Base-by-base conservation (phyloP, 2,113 vertebrate genomes). In the Semicossyphus pulcher region DNA sequence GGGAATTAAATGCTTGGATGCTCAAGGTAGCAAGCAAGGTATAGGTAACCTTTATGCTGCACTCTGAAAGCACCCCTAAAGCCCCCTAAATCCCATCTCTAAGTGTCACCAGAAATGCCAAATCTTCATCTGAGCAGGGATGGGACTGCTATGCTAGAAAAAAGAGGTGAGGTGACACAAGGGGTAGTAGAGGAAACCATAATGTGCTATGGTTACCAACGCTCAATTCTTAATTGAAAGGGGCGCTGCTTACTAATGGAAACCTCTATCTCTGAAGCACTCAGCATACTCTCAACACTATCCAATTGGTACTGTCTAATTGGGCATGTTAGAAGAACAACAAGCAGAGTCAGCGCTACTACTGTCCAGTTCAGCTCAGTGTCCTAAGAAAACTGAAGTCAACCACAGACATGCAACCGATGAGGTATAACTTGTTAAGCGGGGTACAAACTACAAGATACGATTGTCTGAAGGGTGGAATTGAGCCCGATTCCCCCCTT, bases 181-280 rank as follows among this genome's bases (percentile, higher is more conserved):
- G 54, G 28, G 25, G 59, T 29, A 41, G 18, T 45, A 77, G 29
- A 72, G 31, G 16, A 20, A 70, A 71, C 68, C 49, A 64, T 20
- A 57, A 52, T 60, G 78, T 62, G 60, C 44, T 49, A 42, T 56
- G 42, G 73, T 66, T 59, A 68, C 42, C 26, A 34, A 28, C 41
- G 36, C 37, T 53, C 49, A 14, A 29, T 21, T 51, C 52, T 74
- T 7, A 29, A 45, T 41, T 64, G 29, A 72, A 74, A 37, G 14
- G 4, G 49, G 25, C 39, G 41, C 34, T n/a, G 62, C 65, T 65
- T 75, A 41, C 57, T 58, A 77, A 80, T 70, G 44, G 20, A 10
- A 37, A 28, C 3, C 15, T 0, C 1, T 18, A 42, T 71, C 54
- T 82, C 56, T 81, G 49, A 82, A 45, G 63, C 72, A 44, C 26